Base-by-base conservation (phyloP, 23 tunicate genomes). In the Diplosoma virens region DNA sequence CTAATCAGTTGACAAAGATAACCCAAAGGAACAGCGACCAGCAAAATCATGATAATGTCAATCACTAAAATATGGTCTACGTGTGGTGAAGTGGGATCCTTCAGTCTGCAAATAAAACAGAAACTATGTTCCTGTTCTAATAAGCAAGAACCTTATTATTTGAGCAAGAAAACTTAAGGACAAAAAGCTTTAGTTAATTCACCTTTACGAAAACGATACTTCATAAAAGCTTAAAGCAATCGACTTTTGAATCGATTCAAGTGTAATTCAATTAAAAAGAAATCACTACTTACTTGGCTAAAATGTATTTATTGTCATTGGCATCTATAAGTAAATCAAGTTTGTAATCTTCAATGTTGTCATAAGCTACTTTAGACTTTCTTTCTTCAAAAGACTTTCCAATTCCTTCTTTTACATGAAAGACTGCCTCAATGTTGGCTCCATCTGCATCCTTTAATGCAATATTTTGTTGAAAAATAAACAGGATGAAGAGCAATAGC, bases 341-440 rank as follows among this genome's bases (percentile, higher is more conserved):
- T 33, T 69, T 70, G 2, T 81, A 86, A 59, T 86, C 98, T 47
- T 76, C 68, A 3, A 35, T 28, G 25, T 74, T 61, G 1, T 32
- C 86, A 35, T 71, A 41, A 56, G 58, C 69, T 3, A 3, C 30
- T 34, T 77, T 24, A 20, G 34, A 23, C 27, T 76, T 41, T 27
- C 64, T 50, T 25, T 22, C 61, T 25, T 72, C 18, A 25, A 47
- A 3, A 14, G 52, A 35, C 11, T 72, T 61, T 6, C 78, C 60
- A 3, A 72, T 72, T 32, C 89, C 89, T 63, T 86, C 93, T 52
- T 69, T 80, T 28, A 93, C 41, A 53, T 93, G 98, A 5, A 93
- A 34, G 1, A 93, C 98, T 16, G 98, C 98, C 72, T 93, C 98
- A 28, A 93, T 93, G 67, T 86, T 78, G 6, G 87, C 93, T 34